Evolutionary conservation across 2,113 vertebrate species (phyloP).

Genomic region (Melanocharis versteri): DNA sequence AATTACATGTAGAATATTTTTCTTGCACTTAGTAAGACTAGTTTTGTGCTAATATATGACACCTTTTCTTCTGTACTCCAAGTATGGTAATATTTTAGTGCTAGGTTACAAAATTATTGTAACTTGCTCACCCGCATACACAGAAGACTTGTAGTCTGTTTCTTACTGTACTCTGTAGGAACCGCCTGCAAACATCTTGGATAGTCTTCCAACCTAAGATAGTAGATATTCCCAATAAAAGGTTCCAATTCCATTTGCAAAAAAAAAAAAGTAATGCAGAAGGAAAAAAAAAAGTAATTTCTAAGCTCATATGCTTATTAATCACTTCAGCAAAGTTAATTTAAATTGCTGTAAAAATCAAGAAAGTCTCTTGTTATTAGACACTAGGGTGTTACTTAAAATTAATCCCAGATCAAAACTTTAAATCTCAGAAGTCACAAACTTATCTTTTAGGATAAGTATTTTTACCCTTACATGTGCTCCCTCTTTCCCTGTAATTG

Average conservation of each 20-base stretch:
- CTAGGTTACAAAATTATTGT: not conserved
- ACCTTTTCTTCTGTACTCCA: not conserved
- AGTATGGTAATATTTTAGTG: not conserved
- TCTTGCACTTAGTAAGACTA: not conserved
- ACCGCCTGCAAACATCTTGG: not conserved
- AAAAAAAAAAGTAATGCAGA: not conserved
- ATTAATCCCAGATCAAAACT: not conserved
- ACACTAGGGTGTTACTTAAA: not conserved
- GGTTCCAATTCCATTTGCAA: not conserved
- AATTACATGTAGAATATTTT: not conserved
- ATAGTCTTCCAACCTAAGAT: not conserved
- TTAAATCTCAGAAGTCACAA: not conserved
- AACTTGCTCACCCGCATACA: not conserved
- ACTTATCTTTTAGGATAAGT: not conserved
- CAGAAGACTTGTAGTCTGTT: not conserved
- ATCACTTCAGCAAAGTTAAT: not conserved
- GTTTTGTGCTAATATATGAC: not conserved
- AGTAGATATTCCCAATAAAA: not conserved
- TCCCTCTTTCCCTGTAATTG: not conserved
- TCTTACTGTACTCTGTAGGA: not conserved
- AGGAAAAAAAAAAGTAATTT: not conserved
- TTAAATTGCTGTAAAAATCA: not conserved
- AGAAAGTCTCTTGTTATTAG: not conserved
- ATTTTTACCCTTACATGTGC: not conserved
- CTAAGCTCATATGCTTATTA: not conserved